phyloP scores from a whole-genome alignment of 2,797 vertebrate species.

The Forpus xanthops region DNA sequence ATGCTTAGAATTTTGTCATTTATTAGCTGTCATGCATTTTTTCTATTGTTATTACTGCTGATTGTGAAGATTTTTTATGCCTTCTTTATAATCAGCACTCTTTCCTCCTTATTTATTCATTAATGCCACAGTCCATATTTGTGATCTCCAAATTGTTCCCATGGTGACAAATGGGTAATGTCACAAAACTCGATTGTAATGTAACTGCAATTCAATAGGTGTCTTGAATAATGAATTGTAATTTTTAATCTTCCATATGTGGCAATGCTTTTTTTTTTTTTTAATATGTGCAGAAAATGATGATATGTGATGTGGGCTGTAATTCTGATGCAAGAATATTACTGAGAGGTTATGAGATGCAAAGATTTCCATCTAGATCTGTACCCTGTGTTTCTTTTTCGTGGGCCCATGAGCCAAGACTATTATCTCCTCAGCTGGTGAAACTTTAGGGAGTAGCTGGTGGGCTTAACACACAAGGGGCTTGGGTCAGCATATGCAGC shows the following conservation, averaged over 20 bases:
- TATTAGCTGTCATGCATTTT: background rate
- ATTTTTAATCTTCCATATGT: background rate
- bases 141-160: background rate
- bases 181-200: background rate
- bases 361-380: background rate
- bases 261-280: background rate
- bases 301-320: rapidly evolving
- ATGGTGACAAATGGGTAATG: background rate
- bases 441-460: background rate
- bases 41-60: background rate
- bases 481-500: background rate
- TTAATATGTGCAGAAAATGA: background rate
- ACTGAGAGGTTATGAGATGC: background rate
- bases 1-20: background rate
- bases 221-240: background rate
- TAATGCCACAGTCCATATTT: background rate
- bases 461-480: background rate
- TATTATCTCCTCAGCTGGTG: background rate
- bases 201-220: background rate
- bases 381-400: rapidly evolving
- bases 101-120: background rate
- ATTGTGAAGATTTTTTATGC: background rate
- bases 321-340: background rate
- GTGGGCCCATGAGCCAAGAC: rapidly evolving
- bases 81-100: background rate